phyloP scores from a whole-genome alignment of 2,888 invertebrate genomes.

The Anarsia innoxiella region DNA sequence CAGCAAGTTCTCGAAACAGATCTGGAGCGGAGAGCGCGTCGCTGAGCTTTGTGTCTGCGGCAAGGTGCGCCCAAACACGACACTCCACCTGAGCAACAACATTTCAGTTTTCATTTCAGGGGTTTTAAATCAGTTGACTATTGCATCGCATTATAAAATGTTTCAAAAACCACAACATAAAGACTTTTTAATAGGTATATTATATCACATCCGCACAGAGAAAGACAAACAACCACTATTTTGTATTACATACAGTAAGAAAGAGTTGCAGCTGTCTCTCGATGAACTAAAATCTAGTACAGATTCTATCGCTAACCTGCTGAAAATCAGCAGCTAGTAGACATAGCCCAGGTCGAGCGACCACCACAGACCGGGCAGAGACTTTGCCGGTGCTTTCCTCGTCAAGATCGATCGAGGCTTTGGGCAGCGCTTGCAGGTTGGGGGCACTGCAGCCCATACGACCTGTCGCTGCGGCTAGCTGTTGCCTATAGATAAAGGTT shows the following conservation, averaged over 20 bases:
- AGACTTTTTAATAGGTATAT: too few species aligned
- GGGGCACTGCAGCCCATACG: slow-evolving; percentile 63
- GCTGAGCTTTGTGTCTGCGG: slow-evolving; percentile 42
- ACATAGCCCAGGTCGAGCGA: slow-evolving; percentile 31
- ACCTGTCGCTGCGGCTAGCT: slow-evolving; percentile 64
- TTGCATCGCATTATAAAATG: too few species aligned
- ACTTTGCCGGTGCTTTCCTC: slow-evolving; percentile 3
- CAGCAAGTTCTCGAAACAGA: slow-evolving; percentile 54
- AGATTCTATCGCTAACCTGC: too few species aligned
- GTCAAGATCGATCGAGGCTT: slow-evolving; percentile 39
- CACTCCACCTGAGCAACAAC: too few species aligned
- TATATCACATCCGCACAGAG: too few species aligned
- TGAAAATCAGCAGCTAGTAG: slow-evolving; percentile 66
- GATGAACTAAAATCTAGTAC: too few species aligned
- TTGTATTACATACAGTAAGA: too few species aligned
- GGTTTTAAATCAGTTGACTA: too few species aligned
- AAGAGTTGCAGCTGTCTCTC: too few species aligned
- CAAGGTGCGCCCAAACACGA: slow-evolving; percentile 60
- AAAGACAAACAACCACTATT: too few species aligned
- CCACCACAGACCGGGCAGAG: slow-evolving; percentile 47
- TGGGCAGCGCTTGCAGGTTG: slow-evolving; percentile 69
- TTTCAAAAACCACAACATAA: too few species aligned
- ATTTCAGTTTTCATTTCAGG: too few species aligned
- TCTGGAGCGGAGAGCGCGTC: slow-evolving; percentile 40
- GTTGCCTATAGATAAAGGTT: slow-evolving; percentile 64